Evolutionary conservation across 2,888 invertebrate species (phyloP), one percentile per base, ranked within the genome.

Genomic region (Ophraella communa): DNA sequence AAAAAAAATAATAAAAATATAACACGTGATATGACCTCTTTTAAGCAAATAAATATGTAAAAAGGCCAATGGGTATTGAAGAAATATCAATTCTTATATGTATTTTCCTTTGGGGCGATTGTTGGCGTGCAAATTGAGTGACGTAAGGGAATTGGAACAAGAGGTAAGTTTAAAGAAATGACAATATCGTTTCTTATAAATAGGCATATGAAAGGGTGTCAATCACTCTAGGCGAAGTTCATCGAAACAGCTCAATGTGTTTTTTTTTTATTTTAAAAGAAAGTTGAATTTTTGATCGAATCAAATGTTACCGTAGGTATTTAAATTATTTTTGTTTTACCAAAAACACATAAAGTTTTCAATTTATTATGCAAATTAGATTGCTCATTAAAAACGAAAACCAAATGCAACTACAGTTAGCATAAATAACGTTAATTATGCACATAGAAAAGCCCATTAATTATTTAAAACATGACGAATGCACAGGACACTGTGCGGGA

Each of bases 381-480:
- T 24, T 17, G 7, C 55, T 24, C 58, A 58, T 58, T 58, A 35
- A 23, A 58, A 58, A 35, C 49, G 39, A 33, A 58, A 58, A 58
- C 58, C 33, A 35, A 58, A 58, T 21, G 49, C 33, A 33, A n/a
- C 23, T n/a, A 49, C 58, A 49, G 33, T 49, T 49, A 35, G 58
- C 21, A 58, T 58, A 49, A 58, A 58, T 24, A 24, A 33, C 30
- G 39, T 23, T 58, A 44, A 44, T 35, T 58, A 58, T 49, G 23
- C 14, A 49, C 18, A 49, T 58, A 58, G 49, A 51, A 49, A 58
- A 49, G 49, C 49, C 58, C 39, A 58, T 58, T 49, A 49, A 58
- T 58, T 58, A 49, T 23, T n/a, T 21, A 23, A 49, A 33, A 35
- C 35, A 30, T 23, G 20, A 42, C 42, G 42, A 21, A 53, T 33